phyloP scores from a whole-genome alignment of 2,888 invertebrate species.

The Petrolisthes manimaculis region DNA sequence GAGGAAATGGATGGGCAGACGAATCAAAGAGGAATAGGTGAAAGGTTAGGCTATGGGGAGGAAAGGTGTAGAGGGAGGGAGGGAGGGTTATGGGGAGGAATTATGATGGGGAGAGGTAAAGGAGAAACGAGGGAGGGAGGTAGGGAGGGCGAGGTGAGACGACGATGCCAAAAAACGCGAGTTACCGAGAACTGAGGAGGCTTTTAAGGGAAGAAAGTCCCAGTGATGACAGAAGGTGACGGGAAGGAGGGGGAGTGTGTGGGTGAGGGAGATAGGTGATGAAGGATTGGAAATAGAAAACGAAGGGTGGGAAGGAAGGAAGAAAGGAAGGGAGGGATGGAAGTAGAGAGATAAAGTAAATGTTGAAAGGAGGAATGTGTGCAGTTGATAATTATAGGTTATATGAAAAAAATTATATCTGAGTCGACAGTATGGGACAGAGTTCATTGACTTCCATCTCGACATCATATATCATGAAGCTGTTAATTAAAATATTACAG shows the following conservation, averaged over 20 bases:
- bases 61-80: not conserved
- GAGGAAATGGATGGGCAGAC: no score
- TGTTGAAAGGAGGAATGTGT: not conserved
- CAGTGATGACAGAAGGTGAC: not conserved
- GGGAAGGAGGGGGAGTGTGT: not conserved
- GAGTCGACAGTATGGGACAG: no score
- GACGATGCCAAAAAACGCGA: not conserved
- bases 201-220: not conserved
- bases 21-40: no score
- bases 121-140: not conserved
- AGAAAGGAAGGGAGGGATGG: not conserved
- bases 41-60: not conserved
- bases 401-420: not conserved
- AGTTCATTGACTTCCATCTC: no score
- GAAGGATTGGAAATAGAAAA: not conserved
- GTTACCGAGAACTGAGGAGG: no score
- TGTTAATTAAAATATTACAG: no score
- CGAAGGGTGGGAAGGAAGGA: not conserved
- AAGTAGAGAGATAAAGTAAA: not conserved
- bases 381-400: not conserved
- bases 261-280: not conserved
- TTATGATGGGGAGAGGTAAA: not conserved
- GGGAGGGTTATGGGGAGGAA: not conserved
- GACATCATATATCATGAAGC: no score
- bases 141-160: not conserved